Base-by-base conservation (phyloP, 2,113 vertebrate genomes). In the Prochilodus magdalenae region DNA sequence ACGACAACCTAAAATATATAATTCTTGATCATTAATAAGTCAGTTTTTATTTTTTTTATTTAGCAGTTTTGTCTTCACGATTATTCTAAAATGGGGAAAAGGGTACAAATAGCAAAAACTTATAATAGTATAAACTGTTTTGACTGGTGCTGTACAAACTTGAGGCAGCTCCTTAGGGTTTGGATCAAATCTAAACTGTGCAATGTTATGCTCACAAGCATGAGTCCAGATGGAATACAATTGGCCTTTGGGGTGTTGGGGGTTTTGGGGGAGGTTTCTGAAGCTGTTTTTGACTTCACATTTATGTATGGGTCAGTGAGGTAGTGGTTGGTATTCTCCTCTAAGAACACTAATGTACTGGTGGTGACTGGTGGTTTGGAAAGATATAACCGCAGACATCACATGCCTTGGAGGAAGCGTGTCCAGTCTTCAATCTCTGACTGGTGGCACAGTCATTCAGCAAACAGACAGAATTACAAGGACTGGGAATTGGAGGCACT, bases 401-500 rank as follows among this genome's bases (percentile, higher is more conserved):
- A 67, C 77, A 79, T 51, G 27, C 67, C 67, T 16, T 14, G 16
- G 33, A 69, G 20, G 33, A 40, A 69, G 66, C 12, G 36, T 36
- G 66, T 69, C 30, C 33, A n/a, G 36, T 1, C 27, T 67, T 33
- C 65, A 40, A 12, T 65, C 27, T 20, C 22, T 57, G 18, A 57
- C 53, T 57, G 53, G 53, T 30, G 62, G 27, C 27, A 65, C 62
- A 65, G 30, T 15, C 30, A 67, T 24, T 22, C 7, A 22, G n/a
- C 10, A 69, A 12, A 6, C 22, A 72, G 36, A 60, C 14, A 65
- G 29, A 73, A 44, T 57, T 66, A 70, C 77, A 70, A 33, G 44
- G 22, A 80, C 40, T 33, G 59, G 70, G 29, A 80, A 47, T 57
- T 49, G 57, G 70, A 80, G 79, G 62, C 57, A 73, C 24, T 44